Evolutionary conservation across 2,797 vertebrate genomes (phyloP).

Genomic region (Lagocephalus sceleratus): DNA sequence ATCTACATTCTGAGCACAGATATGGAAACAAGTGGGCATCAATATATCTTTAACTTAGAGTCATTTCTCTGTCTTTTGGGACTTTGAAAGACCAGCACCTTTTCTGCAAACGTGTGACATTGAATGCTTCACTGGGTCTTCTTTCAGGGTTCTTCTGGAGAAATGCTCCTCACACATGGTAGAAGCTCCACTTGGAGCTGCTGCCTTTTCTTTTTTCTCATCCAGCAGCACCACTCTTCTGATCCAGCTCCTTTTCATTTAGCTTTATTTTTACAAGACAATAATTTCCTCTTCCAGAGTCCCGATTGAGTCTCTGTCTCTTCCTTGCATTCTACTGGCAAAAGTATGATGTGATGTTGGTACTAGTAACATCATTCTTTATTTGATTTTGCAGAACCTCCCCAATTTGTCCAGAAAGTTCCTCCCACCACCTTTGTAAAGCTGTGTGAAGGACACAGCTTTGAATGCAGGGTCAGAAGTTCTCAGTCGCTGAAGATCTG

Average conservation of each 20-base stretch:
- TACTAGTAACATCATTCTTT: slow-evolving; percentile 29
- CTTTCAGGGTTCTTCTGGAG: too few species aligned
- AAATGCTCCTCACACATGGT: too few species aligned
- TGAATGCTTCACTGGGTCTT: too few species aligned
- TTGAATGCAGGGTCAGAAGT: slow-evolving; percentile 88
- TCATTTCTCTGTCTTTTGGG: slow-evolving; percentile 58
- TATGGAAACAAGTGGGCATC: too few species aligned
- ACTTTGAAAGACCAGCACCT: too few species aligned
- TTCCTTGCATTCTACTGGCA: slow-evolving; percentile 14
- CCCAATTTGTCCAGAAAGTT: slow-evolving; percentile 89
- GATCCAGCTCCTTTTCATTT: slow-evolving; percentile 43
- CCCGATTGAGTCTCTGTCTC: too few species aligned
- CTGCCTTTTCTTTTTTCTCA: slow-evolving; percentile 60
- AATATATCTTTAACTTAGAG: slow-evolving; percentile 68
- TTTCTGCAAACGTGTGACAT: too few species aligned
- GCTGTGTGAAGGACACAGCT: slow-evolving; percentile 79
- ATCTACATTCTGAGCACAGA: too few species aligned
- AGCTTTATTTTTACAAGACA: slow-evolving; percentile 12
- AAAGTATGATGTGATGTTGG: slow-evolving; percentile 2
- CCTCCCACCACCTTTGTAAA: slow-evolving; percentile 84
- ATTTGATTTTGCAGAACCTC: slow-evolving; percentile 86
- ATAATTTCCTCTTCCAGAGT: too few species aligned
- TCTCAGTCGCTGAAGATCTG: slow-evolving; percentile 81
- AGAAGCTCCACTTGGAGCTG: too few species aligned
- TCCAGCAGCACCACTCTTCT: slow-evolving; percentile 5